phyloP scores from a whole-genome alignment of 2,888 invertebrate genomes.

The Limnephilus lunatus region DNA sequence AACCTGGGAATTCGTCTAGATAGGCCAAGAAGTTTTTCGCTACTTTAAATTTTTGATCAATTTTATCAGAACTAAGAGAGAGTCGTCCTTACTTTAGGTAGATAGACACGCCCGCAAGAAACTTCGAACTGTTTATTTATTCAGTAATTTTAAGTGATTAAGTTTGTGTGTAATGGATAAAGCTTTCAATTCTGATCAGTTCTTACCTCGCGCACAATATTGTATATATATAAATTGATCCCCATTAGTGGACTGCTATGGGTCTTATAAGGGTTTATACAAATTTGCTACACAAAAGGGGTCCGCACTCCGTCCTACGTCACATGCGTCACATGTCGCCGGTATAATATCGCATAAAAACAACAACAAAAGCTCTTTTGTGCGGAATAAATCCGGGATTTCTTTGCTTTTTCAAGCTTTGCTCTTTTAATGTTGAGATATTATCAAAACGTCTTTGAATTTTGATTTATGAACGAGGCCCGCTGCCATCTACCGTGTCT shows the following conservation, averaged over 20 bases:
- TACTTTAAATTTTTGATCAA: too few relatives aligned
- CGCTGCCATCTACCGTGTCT: not conserved
- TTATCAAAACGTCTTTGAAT: not conserved
- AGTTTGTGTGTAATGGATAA: not conserved
- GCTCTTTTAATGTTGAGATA: slow-evolving; percentile 2
- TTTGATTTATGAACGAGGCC: not conserved
- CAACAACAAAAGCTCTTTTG: not conserved
- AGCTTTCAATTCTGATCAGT: not conserved
- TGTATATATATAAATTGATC: not conserved
- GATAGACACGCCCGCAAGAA: too few relatives aligned
- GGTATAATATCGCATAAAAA: not conserved
- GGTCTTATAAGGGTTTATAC: not conserved
- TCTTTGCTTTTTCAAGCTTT: not conserved
- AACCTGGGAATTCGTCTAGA: too few relatives aligned
- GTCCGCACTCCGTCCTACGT: not conserved
- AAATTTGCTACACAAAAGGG: not conserved
- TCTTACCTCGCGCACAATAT: not conserved
- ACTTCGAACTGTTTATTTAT: too few relatives aligned
- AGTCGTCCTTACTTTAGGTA: too few relatives aligned
- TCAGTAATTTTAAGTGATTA: not conserved
- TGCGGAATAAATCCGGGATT: not conserved
- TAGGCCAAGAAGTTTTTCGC: too few relatives aligned
- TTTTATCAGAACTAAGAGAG: too few relatives aligned
- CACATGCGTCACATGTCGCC: not conserved
- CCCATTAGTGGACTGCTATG: not conserved